phyloP scores from a whole-genome alignment of 2,797 vertebrate genomes.

The Paedocypris micromegethes region DNA sequence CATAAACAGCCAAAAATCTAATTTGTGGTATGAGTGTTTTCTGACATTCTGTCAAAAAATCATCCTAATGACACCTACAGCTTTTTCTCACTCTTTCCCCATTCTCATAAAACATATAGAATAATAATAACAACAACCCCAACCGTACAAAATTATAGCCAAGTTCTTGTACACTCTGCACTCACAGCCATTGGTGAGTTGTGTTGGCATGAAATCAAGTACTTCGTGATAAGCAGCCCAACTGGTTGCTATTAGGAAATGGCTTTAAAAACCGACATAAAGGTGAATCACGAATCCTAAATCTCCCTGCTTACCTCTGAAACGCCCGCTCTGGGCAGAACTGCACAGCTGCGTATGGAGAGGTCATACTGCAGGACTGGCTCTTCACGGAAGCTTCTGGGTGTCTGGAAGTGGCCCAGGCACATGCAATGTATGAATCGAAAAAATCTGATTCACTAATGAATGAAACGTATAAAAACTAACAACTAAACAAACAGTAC shows the following conservation, averaged over 20 bases:
- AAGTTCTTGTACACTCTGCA: too few species aligned
- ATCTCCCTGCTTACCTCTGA: conserved; percentile 81
- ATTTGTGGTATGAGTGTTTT: too few species aligned
- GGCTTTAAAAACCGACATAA: not conserved
- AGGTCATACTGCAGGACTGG: conserved; percentile 80
- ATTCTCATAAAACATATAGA: too few species aligned
- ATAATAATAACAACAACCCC: too few species aligned
- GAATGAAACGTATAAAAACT: conserved; percentile 50
- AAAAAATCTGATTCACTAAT: conserved; percentile 37
- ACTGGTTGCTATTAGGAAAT: conserved; percentile 6
- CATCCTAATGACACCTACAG: too few species aligned
- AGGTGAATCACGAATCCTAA: not conserved
- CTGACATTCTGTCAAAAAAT: too few species aligned
- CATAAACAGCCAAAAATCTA: too few species aligned
- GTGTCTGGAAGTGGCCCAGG: conserved; percentile 55
- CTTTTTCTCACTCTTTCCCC: too few species aligned
- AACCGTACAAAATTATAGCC: too few species aligned
- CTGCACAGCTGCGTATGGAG: conserved; percentile 81
- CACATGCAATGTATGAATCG: conserved; percentile 47
- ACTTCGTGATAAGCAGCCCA: too few species aligned
- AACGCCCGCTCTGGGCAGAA: conserved; percentile 88
- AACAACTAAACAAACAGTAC: conserved; percentile 53
- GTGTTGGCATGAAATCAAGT: too few species aligned
- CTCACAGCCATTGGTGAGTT: too few species aligned
- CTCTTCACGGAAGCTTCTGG: conserved; percentile 38